Conservation (phyloP, 2,113 vertebrate genomes). For the Ciconia boyciana region DNA sequence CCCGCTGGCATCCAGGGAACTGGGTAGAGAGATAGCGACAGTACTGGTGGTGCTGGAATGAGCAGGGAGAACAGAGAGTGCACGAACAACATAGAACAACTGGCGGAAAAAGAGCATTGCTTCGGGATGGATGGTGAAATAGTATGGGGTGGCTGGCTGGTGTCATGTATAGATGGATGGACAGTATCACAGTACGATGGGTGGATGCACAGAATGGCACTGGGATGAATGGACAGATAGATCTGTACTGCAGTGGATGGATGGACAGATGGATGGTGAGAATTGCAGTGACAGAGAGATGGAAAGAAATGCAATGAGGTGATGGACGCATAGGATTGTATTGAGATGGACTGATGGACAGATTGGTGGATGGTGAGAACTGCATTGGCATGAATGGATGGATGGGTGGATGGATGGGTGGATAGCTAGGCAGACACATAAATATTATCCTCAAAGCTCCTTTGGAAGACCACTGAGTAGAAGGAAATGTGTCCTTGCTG, state of each 20-base stretch:
- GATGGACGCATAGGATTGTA: not conserved
- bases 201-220: not conserved
- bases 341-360: not conserved
- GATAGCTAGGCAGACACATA: not conserved
- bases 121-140: not conserved
- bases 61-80: not conserved
- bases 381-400: not conserved
- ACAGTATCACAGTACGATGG: not conserved
- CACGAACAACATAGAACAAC: not conserved
- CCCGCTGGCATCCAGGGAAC: not conserved
- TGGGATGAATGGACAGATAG: not conserved
- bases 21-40: fast-evolving
- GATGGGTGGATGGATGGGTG: not conserved
- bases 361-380: not conserved
- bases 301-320: not conserved
- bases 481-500: not conserved
- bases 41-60: not conserved
- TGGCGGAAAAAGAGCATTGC: not conserved
- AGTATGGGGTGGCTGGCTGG: not conserved
- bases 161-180: not conserved
- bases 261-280: not conserved
- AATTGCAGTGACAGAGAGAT: not conserved
- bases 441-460: fast-evolving
- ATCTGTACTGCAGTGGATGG: not conserved
- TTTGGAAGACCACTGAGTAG: not conserved